Evolutionary conservation across 2,888 invertebrate genomes (phyloP).

Genomic region (Odontocerum albicorne): DNA sequence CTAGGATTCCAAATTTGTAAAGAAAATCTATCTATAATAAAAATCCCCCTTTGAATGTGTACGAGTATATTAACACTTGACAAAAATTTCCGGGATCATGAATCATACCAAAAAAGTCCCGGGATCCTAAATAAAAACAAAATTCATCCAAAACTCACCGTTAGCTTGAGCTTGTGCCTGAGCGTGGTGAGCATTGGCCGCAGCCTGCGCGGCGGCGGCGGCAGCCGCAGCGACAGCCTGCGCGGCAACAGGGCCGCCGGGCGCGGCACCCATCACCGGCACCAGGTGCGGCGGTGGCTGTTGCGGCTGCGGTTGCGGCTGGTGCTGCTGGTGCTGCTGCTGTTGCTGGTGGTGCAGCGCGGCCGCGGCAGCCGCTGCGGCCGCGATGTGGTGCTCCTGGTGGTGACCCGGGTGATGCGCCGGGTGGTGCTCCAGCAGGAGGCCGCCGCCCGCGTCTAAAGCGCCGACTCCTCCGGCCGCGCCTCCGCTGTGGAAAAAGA

Average conservation of each 20-base stretch:
- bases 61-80: no score
- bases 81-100: no score
- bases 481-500: conserved; percentile 44
- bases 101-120: no score
- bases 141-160: no score
- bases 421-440: conserved; percentile 45
- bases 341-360: conserved; percentile 42
- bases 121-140: no score
- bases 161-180: conserved; percentile 44
- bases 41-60: no score
- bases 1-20: no score
- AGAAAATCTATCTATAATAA: no score
- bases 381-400: conserved; percentile 42
- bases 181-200: conserved; percentile 36
- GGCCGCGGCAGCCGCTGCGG: conserved; percentile 45
- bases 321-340: conserved; percentile 43
- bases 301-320: conserved; percentile 42
- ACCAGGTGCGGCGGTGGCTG: conserved; percentile 42
- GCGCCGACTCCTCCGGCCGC: conserved; percentile 54
- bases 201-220: conserved; percentile 37
- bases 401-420: conserved; percentile 42
- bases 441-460: conserved; percentile 51
- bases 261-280: conserved; percentile 43
- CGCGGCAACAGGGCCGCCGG: conserved; percentile 42
- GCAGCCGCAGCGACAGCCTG: conserved; percentile 45